Conservation (phyloP, 1,140 invertebrate species). For the Temnothorax nylanderi region DNA sequence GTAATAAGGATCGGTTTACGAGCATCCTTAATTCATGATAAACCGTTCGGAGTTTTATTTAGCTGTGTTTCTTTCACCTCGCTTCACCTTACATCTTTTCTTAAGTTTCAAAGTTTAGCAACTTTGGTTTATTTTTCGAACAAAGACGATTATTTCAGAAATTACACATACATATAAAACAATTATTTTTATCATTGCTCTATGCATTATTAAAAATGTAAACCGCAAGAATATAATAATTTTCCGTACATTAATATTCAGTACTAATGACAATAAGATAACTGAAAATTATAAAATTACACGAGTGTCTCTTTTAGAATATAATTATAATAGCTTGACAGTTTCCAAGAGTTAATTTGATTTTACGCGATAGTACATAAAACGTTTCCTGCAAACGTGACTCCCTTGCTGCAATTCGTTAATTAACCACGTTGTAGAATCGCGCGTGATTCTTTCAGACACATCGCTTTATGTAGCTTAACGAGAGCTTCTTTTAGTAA, state of each 20-base stretch:
- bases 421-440: conserved; percentile 25
- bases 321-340: conserved; percentile 25
- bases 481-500: background rate
- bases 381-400: background rate
- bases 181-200: background rate
- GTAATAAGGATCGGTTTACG: conserved; percentile 10
- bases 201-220: background rate
- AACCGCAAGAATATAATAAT: background rate
- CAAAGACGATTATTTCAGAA: background rate
- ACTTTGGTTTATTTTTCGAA: background rate
- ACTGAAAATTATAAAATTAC: background rate
- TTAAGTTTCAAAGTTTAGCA: conserved; percentile 13
- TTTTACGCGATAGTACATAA: background rate
- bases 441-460: background rate
- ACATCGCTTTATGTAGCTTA: background rate
- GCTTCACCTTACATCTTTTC: background rate
- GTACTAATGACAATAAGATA: background rate
- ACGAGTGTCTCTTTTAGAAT: background rate
- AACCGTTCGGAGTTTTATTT: background rate
- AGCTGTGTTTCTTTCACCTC: background rate
- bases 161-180: background rate
- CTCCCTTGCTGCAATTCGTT: background rate
- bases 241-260: background rate
- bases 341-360: background rate
- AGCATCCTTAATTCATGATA: conserved; percentile 22